Evolutionary conservation across 2,113 vertebrate species (phyloP), one percentile per base, ranked within the genome.

Genomic region (Lampris megalopsis): DNA sequence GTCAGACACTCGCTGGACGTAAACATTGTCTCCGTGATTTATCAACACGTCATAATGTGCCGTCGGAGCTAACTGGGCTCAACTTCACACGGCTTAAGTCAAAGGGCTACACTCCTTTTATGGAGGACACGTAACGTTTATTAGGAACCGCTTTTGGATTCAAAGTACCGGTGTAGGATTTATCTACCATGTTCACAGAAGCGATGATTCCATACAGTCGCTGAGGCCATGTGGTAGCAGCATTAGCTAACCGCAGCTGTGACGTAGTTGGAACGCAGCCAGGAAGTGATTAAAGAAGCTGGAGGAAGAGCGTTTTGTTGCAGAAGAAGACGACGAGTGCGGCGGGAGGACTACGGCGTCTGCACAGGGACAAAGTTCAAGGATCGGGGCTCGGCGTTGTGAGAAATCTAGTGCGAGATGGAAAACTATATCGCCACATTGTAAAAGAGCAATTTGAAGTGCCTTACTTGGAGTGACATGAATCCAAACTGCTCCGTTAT

Each of bases 71-170:
- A 92, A 67, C 77, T 81, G 89, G 84, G 90, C 91, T 92, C 91
- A 63, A 68, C 73, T 90, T 91, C 79, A 83, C 63, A 89, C 89
- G 88, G 91, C 86, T 89, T 80, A 80, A 78, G 82, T 89, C 91
- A 93, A 94, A 94, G 92, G 93, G 93, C 93, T 94, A 89, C 73
- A 71, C 86, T 89, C 85, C 83, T 82, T 80, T 67, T 80, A 71
- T 3, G 86, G 88, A 82, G 87, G 80, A 92, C 69, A 80, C n/a
- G 56, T 41, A 45, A 76, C 47, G 61, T 63, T 71, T 70, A 60
- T 73, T 74, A 59, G 78, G 79, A 72, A 86, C 4, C 4, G 77
- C 66, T 69, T 71, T 24, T 24, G 53, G 59, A 60, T 60, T 40
- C 5, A 63, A 57, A 37, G 49, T 56, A 68, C 69, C 68, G 63